Evolutionary conservation across 2,888 invertebrate genomes (phyloP).

Genomic region (Drosophila neonasuta): DNA sequence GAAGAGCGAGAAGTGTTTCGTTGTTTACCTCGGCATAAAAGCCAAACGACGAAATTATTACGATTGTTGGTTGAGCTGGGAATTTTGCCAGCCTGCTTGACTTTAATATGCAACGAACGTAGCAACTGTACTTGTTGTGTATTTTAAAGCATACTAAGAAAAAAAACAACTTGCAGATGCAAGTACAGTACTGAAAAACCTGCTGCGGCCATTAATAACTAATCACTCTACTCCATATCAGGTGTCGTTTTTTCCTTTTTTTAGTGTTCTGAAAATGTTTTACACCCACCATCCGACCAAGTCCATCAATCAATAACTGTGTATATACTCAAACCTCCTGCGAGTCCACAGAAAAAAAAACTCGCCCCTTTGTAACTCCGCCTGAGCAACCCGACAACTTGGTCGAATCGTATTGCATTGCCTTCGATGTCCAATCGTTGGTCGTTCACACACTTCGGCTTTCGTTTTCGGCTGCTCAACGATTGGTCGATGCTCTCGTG

Average conservation of each 20-base stretch:
- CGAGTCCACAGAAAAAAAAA: conserved; percentile 21
- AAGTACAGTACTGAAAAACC: not conserved
- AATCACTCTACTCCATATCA: conserved; percentile 2
- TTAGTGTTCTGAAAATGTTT: not conserved
- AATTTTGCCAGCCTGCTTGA: conserved; percentile 20
- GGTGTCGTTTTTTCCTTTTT: not conserved
- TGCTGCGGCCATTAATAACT: conserved; percentile 25
- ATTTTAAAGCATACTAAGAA: not conserved
- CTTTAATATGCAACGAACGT: conserved; percentile 41
- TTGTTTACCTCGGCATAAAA: conserved; percentile 15
- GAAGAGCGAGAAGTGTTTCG: conserved; percentile 15
- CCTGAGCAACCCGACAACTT: conserved; percentile 44
- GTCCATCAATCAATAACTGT: conserved; percentile 50
- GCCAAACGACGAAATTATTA: conserved; percentile 10
- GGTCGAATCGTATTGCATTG: conserved; percentile 33
- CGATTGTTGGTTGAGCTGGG: not conserved
- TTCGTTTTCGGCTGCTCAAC: conserved; percentile 32
- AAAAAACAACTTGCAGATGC: not conserved
- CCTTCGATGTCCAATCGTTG: conserved; percentile 21
- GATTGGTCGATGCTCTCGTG: conserved; percentile 47
- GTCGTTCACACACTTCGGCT: conserved; percentile 36
- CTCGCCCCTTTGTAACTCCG: conserved; percentile 47
- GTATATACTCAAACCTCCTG: conserved; percentile 5
- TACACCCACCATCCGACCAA: conserved; percentile 10
- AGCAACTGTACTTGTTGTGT: conserved; percentile 34